Evolutionary conservation across 1,140 invertebrate genomes (phyloP), one percentile per base, ranked within the genome.

Genomic region (Pseudachorutes palmiensis): DNA sequence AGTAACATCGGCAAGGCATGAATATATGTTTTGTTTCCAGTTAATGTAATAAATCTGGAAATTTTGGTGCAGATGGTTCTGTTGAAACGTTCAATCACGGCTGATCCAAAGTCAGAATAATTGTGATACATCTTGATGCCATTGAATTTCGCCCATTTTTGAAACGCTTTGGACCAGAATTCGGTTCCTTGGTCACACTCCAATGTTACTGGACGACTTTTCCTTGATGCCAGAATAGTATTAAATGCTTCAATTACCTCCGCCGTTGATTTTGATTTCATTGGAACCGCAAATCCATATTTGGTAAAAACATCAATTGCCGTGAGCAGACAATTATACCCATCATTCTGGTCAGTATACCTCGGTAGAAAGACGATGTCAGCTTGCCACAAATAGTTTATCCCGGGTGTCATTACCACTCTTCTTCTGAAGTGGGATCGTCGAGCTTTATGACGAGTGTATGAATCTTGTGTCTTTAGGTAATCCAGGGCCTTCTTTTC

Each of bases 371-470:
- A 78, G 83, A 80, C 78, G 79, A 78, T 79, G 84, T 84, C 78
- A 84, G 79, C 74, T 81, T 81, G 83, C 84, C 83, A 82, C 83
- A 84, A 30, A 81, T 82, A 78, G 80, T 80, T 22, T 12, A 24
- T 3, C 14, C 26, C 41, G 16, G 63, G 48, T 49, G 63, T 24
- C 19, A 19, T 64, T 24, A 64, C 63, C 36, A 24, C 28, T 19
- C 63, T 41, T 30, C 63, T 24, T 3, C 12, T 29, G 51, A 64
- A 64, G 26, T 51, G 49, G 49, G 16, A 12, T 45, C 30, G 41
- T 2, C 36, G 41, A 51, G 48, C 24, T 51, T 64, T 64, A 29
- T 64, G 63, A n/a, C 16, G 3, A 51, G 41, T 64, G 30, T 64
- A 51, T 1, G 30, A 41, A 51, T 79, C 0, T 80, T 80, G 0